phyloP scores from a whole-genome alignment of 1,140 invertebrate genomes.

The Popillia japonica region DNA sequence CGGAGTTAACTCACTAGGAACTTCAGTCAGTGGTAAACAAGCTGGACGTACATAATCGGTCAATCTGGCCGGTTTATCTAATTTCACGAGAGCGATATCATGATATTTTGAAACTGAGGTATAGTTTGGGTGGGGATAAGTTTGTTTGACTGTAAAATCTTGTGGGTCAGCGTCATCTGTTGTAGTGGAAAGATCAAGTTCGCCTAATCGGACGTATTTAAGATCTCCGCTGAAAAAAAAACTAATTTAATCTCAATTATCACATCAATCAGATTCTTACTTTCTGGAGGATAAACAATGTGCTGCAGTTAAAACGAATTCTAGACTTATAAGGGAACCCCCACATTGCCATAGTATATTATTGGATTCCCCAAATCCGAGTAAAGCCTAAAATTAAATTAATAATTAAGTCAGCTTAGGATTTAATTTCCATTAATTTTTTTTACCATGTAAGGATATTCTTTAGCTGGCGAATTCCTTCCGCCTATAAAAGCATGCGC shows the following conservation, averaged over 20 bases:
- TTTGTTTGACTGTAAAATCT: background rate
- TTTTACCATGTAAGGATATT: slow-evolving; percentile 4
- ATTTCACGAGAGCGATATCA: slow-evolving; percentile 70
- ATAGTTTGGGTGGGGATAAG: slow-evolving; percentile 60
- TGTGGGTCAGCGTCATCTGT: background rate
- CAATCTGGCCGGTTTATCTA: slow-evolving; percentile 62
- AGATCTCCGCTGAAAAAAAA: background rate
- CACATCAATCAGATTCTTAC: slow-evolving; percentile 40
- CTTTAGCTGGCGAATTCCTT: background rate
- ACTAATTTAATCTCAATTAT: background rate
- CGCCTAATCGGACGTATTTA: slow-evolving; percentile 1
- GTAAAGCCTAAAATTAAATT: slow-evolving; percentile 42
- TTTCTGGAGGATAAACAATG: slow-evolving; percentile 45
- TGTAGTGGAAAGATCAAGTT: background rate
- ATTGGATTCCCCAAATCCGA: slow-evolving; percentile 44
- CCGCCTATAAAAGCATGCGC: background rate
- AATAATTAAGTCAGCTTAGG: background rate
- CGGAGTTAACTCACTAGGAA: slow-evolving; percentile 36
- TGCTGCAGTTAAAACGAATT: slow-evolving; percentile 47
- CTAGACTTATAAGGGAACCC: slow-evolving; percentile 48
- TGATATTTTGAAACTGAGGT: slow-evolving; percentile 64
- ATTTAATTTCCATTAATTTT: background rate
- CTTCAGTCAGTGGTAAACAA: slow-evolving; percentile 64
- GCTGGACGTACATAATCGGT: slow-evolving; percentile 64
- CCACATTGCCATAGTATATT: slow-evolving; percentile 54